Conservation (phyloP, 2,113 vertebrate species). For the Chrysemys picta region DNA sequence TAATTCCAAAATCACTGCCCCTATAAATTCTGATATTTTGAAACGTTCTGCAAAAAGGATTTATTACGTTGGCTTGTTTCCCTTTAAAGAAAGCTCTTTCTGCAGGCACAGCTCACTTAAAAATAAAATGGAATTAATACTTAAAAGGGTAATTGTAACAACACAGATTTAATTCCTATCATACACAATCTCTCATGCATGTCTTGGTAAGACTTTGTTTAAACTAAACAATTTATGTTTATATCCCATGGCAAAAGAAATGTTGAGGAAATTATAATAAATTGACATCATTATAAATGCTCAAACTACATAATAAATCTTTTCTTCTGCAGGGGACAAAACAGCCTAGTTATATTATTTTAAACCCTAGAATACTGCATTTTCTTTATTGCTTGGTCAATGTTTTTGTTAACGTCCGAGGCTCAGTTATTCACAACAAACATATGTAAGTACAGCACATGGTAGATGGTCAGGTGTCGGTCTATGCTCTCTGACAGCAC, state of each 20-base stretch:
- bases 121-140: constrained; percentile 41
- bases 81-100: constrained; percentile 25
- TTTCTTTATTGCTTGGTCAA: neutral
- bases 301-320: neutral
- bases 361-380: neutral
- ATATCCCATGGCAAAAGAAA: constrained; percentile 11
- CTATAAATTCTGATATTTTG: neutral
- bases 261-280: constrained; percentile 31
- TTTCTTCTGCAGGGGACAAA: constrained; percentile 13
- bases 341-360: neutral
- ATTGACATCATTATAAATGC: constrained; percentile 12
- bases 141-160: neutral
- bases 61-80: neutral
- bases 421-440: neutral
- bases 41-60: neutral
- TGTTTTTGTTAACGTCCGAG: neutral
- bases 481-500: neutral
- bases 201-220: constrained; percentile 26
- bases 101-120: neutral
- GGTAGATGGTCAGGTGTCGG: neutral
- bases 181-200: constrained; percentile 6
- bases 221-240: constrained; percentile 34
- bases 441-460: neutral
- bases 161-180: neutral
- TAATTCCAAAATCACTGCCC: neutral